Conservation (phyloP, 2,113 vertebrate genomes). For the Paracanthobrama guichenoti region DNA sequence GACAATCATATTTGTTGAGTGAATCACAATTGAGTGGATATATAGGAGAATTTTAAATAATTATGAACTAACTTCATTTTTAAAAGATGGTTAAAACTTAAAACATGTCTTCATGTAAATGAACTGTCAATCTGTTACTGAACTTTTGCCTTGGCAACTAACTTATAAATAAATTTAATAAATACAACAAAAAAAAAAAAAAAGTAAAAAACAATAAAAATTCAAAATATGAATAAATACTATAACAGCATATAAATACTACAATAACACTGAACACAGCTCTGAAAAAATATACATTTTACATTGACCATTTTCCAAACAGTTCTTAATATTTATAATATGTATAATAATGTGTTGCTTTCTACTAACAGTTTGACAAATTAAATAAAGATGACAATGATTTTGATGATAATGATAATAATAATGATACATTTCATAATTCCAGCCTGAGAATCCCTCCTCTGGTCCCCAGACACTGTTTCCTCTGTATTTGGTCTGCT, state of each 20-base stretch:
- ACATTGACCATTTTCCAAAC: not conserved
- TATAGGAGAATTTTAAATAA: not conserved
- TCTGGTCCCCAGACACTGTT: not conserved
- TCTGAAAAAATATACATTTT: not conserved
- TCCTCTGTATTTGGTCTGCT: conserved; percentile 7
- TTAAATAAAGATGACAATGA: not conserved
- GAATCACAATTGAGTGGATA: not conserved
- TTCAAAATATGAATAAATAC: too few relatives aligned
- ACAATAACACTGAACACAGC: not conserved
- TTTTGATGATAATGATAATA: not conserved
- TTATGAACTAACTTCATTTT: not conserved
- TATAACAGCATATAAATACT: not conserved
- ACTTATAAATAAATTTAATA: not conserved
- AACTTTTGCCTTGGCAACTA: not conserved
- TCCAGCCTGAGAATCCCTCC: not conserved
- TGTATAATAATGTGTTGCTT: not conserved
- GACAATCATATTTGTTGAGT: not conserved
- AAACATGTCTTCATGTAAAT: not conserved
- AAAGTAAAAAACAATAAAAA: not conserved
- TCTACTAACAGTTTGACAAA: not conserved
- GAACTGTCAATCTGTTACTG: not conserved
- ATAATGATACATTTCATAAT: not conserved
- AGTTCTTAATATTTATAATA: not conserved
- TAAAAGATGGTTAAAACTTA: not conserved
- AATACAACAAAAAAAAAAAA: not conserved